Evolutionary conservation across 2,797 vertebrate species (phyloP).

Genomic region (Rhinophrynus dorsalis): DNA sequence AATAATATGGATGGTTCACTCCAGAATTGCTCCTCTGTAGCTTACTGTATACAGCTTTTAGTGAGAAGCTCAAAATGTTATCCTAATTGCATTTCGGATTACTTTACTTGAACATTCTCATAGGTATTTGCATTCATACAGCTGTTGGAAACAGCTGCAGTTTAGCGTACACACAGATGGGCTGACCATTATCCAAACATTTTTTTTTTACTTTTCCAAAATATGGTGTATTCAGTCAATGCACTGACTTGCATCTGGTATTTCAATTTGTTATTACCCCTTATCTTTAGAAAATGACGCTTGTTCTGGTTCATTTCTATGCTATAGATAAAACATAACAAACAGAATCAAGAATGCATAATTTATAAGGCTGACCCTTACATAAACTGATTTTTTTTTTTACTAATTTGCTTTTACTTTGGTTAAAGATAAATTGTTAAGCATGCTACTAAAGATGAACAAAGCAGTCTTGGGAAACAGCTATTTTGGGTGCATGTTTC

Average conservation of each 20-base stretch:
- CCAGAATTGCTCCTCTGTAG: too few relatives aligned
- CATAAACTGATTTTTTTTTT: slow-evolving; percentile 18
- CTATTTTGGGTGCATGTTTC: too few relatives aligned
- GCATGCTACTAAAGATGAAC: too few relatives aligned
- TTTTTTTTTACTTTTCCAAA: too few relatives aligned
- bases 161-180: slow-evolving; percentile 46
- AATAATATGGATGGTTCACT: too few relatives aligned
- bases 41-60: too few relatives aligned
- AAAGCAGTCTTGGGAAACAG: too few relatives aligned
- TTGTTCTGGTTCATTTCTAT: slow-evolving; percentile 18
- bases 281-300: slow-evolving; percentile 29
- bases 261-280: neutral
- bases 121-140: slow-evolving; percentile 62
- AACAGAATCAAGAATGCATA: slow-evolving; percentile 34
- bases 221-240: neutral
- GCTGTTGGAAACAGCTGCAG: slow-evolving; percentile 48
- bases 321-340: slow-evolving; percentile 24
- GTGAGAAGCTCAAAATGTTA: too few relatives aligned
- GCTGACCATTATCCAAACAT: slow-evolving; percentile 30
- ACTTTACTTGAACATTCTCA: too few relatives aligned
- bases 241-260: neutral
- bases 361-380: slow-evolving; percentile 19
- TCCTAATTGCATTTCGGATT: too few relatives aligned
- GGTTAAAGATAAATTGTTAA: slow-evolving; percentile 24
- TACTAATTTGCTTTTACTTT: slow-evolving; percentile 29